These are phyloP conservation scores for Ormyrus thymus DNA, from an alignment of 2,888 invertebrate species.

Conservation along the genomic window DNA sequence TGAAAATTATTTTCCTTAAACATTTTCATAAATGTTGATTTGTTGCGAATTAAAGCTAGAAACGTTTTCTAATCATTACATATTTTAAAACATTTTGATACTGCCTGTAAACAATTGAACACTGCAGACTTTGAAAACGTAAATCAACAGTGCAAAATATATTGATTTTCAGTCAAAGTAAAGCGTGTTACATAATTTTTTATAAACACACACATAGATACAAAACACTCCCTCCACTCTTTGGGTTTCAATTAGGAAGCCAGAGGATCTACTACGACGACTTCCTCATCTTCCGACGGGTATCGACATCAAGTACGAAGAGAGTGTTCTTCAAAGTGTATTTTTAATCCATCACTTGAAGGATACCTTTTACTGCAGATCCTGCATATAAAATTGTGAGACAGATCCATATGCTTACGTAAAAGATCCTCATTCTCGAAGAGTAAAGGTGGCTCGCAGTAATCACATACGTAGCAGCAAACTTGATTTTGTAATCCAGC, in stretches of 20 bases:
- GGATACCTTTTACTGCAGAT: conserved; percentile 54
- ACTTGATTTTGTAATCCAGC: conserved; percentile 9
- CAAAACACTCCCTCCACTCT: conserved; percentile 1
- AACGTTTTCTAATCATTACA: background rate
- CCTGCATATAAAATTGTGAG: conserved; percentile 57
- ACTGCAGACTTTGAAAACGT: background rate
- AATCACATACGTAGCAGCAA: conserved; percentile 57
- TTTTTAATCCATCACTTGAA: conserved; percentile 17
- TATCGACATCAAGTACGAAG: conserved; percentile 39
- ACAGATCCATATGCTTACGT: conserved; percentile 50
- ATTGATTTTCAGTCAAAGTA: too few species aligned
- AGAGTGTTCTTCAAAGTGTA: conserved; percentile 39
- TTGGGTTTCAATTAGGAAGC: conserved; percentile 31
- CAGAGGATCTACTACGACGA: conserved; percentile 1
- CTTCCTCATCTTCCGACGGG: background rate
- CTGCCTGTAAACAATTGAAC: background rate
- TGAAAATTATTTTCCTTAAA: too few species aligned
- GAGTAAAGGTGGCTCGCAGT: conserved; percentile 47
- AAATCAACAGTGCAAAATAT: background rate
- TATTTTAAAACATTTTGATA: background rate
- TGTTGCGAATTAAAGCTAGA: too few species aligned
- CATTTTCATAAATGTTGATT: too few species aligned
- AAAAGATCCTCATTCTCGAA: conserved; percentile 42
- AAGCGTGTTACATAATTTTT: too few species aligned
- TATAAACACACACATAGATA: background rate